Percentiles rank a stretch among this genome's conserved stretches.
phyloP scores from a whole-genome alignment of 37 sponge, comb jelly and placozoan species.

The Haliclona indistincta region DNA sequence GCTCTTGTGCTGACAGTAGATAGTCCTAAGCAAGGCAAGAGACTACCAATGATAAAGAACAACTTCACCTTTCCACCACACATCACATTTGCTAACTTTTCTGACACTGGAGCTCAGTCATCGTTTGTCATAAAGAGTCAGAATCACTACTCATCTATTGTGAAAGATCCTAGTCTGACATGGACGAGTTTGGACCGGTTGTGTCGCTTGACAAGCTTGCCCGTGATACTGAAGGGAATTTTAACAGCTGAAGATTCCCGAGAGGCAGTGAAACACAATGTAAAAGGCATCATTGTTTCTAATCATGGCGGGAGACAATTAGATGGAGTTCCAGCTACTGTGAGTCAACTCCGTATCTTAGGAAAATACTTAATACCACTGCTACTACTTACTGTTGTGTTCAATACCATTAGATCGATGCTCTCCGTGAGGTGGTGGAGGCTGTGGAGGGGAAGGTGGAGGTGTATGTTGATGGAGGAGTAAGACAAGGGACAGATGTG shows the following conservation, averaged over 20 bases:
- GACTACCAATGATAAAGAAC: slow-evolving; percentile 49
- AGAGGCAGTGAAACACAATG: slow-evolving; percentile 62
- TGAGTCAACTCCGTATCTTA: slow-evolving; percentile 44
- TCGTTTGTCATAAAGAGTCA: too few relatives aligned
- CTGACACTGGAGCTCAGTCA: too few relatives aligned
- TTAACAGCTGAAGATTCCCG: slow-evolving; percentile 85
- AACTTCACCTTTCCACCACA: slow-evolving; percentile 67
- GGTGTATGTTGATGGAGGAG: slow-evolving; percentile 89
- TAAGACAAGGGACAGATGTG: slow-evolving; percentile 89
- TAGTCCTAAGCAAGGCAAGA: slow-evolving; percentile 61
- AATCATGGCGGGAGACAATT: slow-evolving; percentile 95
- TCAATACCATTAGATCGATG: slow-evolving; percentile 63
- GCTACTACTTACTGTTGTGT: background rate
- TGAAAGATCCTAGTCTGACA: slow-evolving; percentile 55
- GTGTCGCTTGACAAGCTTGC: slow-evolving; percentile 56
- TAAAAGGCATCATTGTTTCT: slow-evolving; percentile 85
- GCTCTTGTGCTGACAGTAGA: slow-evolving; percentile 86
- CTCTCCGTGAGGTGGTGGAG: slow-evolving; percentile 76
- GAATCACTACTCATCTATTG: slow-evolving; percentile 19
- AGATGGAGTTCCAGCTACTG: slow-evolving; percentile 87
- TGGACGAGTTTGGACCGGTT: slow-evolving; percentile 85
- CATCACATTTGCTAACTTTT: too few relatives aligned
- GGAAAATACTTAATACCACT: background rate
- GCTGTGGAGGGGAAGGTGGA: slow-evolving; percentile 72
- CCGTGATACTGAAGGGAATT: slow-evolving; percentile 85